Evolutionary conservation across 1,140 invertebrate genomes (phyloP).

Genomic region (Rhagoletis zephyria): DNA sequence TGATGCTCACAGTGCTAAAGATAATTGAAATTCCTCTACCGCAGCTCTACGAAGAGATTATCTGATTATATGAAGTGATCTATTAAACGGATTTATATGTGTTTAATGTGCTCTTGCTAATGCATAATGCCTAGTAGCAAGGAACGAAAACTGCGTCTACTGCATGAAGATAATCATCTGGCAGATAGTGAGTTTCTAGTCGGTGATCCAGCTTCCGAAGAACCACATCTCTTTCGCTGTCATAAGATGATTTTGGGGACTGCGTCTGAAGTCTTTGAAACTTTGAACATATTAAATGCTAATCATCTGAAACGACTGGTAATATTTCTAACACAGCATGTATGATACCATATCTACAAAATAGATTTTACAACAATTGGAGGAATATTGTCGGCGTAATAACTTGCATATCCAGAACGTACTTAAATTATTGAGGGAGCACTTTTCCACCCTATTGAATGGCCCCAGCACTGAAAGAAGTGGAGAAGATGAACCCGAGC

Average conservation of each 20-base stretch:
- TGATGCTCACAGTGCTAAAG: constrained; percentile 57
- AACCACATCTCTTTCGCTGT: constrained; percentile 57
- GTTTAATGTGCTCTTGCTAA: constrained; percentile 56
- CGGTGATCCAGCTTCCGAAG: not conserved
- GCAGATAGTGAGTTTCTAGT: constrained; percentile 64
- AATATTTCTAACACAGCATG: constrained; percentile 15
- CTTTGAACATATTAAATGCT: not conserved
- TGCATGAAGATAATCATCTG: constrained; percentile 58
- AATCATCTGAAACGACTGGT: constrained; percentile 33
- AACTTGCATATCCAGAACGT: not conserved
- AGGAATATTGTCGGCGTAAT: constrained; percentile 37
- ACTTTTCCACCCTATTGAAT: no score
- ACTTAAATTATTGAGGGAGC: no score
- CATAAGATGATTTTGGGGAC: constrained; percentile 61
- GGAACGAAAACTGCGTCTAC: constrained; percentile 62
- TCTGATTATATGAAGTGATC: not conserved
- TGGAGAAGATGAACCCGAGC: no score
- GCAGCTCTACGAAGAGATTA: constrained; percentile 56
- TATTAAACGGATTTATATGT: not conserved
- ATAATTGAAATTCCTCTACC: constrained; percentile 54
- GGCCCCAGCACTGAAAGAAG: no score
- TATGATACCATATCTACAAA: not conserved
- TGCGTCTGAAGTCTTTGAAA: constrained; percentile 61
- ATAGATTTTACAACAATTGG: not conserved
- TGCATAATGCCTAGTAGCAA: constrained; percentile 19